Evolutionary conservation across 2,797 vertebrate species (phyloP).

Genomic region (Microchirus variegatus): DNA sequence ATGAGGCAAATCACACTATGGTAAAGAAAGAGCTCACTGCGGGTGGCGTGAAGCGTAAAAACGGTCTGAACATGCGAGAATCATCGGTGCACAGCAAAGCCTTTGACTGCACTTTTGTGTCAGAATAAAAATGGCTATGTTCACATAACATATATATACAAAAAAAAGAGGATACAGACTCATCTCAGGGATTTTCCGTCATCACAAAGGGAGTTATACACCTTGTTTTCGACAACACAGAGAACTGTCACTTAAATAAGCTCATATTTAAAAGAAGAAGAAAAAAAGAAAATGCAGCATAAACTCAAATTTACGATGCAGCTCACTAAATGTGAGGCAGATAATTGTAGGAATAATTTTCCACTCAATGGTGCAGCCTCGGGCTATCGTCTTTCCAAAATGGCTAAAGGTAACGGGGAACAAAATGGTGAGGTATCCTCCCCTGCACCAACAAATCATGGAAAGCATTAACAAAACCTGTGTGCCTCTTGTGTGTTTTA

Average conservation of each 20-base stretch:
- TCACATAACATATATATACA: not conserved
- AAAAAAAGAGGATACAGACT: too few relatives aligned
- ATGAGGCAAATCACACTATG: conserved; percentile 46
- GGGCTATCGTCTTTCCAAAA: conserved; percentile 42
- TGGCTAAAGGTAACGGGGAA: conserved; percentile 31
- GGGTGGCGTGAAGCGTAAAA: conserved; percentile 47
- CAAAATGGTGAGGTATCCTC: conserved; percentile 30
- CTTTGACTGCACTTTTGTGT: conserved; percentile 38
- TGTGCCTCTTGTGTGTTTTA: conserved; percentile 1
- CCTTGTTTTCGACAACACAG: too few relatives aligned
- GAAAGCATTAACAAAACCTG: conserved; percentile 41
- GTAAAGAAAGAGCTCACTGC: conserved; percentile 38
- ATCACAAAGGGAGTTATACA: conserved; percentile 1
- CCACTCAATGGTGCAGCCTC: conserved; percentile 22
- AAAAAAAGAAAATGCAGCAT: conserved; percentile 8
- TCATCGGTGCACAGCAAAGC: conserved; percentile 44
- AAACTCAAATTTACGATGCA: conserved; percentile 21
- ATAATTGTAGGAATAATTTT: conserved; percentile 23
- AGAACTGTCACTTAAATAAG: too few relatives aligned
- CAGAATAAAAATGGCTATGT: conserved; percentile 45
- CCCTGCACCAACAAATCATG: conserved; percentile 42
- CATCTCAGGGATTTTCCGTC: not conserved
- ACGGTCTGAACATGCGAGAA: conserved; percentile 36
- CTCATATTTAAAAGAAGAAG: not conserved
- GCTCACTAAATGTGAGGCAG: conserved; percentile 20